phyloP scores from a whole-genome alignment of 2,797 vertebrate genomes.

The Melanotaenia trifasciata region DNA sequence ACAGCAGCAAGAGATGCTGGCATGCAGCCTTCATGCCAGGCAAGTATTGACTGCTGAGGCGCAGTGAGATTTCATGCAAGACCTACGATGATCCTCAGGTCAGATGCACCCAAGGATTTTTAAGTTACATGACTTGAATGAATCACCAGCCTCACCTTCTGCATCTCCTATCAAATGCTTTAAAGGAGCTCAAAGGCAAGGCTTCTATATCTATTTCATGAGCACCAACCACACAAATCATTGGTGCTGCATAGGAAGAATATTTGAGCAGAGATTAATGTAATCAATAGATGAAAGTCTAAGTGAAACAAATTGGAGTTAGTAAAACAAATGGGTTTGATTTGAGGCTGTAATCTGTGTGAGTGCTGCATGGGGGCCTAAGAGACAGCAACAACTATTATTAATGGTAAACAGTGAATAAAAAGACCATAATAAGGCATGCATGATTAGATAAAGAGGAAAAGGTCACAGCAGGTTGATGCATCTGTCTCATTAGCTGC shows the following conservation, averaged over 20 bases:
- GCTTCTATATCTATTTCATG: slow-evolving; percentile 16
- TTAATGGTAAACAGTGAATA: slow-evolving; percentile 81
- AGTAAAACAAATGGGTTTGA: slow-evolving; percentile 76
- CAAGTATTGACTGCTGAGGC: slow-evolving; percentile 45
- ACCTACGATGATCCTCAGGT: slow-evolving; percentile 42
- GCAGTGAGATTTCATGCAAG: slow-evolving; percentile 46
- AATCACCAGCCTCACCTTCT: slow-evolving; percentile 24
- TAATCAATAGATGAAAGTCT: slow-evolving; percentile 56
- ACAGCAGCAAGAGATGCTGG: slow-evolving; percentile 47
- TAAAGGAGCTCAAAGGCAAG: not conserved
- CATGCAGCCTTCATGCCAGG: slow-evolving; percentile 31
- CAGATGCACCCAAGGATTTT: slow-evolving; percentile 37
- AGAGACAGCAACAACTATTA: slow-evolving; percentile 73
- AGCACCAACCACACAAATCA: slow-evolving; percentile 11
- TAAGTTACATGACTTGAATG: slow-evolving; percentile 29
- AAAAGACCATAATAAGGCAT: slow-evolving; percentile 77
- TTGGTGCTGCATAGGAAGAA: not conserved
- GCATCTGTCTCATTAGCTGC: slow-evolving; percentile 82
- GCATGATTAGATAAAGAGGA: slow-evolving; percentile 81
- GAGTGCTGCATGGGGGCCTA: slow-evolving; percentile 54
- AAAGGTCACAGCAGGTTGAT: slow-evolving; percentile 83
- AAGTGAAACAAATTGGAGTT: slow-evolving; percentile 71
- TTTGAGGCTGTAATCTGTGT: slow-evolving; percentile 66
- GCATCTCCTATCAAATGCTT: slow-evolving; percentile 12
- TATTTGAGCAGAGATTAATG: slow-evolving; percentile 41